Base-by-base conservation (phyloP, 2,113 vertebrate genomes). In the Cyanocitta stelleri region DNA sequence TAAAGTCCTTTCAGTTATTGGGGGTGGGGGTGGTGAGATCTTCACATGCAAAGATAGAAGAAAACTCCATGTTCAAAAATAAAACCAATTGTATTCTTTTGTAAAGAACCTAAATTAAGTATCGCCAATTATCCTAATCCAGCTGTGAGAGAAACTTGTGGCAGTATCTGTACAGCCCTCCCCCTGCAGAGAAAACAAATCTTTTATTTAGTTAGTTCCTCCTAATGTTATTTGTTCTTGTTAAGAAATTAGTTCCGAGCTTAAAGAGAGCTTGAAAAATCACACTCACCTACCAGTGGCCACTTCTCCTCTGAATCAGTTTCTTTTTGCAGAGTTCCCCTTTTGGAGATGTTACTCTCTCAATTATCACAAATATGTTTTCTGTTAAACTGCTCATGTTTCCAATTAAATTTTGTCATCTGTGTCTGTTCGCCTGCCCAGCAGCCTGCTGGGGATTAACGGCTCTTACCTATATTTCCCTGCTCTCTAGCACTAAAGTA, bases 371-470 rank as follows among this genome's bases (percentile, higher is more conserved):
- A 97, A 98, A 95, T 92, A 93, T 96, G 97, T 97, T 98, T 98
- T 97, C 97, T 61, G 97, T 98, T 98, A 98, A 97, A 96, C 97
- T 68, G 96, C 96, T 98, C 98, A 98, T 98, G 98, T 97, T 98
- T 98, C 97, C 97, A 98, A 98, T 98, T 98, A 98, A 97, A 97
- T 97, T 97, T 97, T 98, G 98, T 98, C 98, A 98, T 98, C 97
- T 93, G 49, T 95, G 96, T 97, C 97, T 97, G 96, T 96, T 97
- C 46, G 85, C 82, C 95, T 97, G 96, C 97, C 98, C 98, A 98
- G 98, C 97, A 98, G 98, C 98, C 97, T 98, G 98, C 97, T 97
- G 96, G 96, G 98, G 98, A 98, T 98, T 98, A 98, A 98, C 97
- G 98, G 97, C 97, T 97, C 96, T 97, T 98, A 98, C 97, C 98